phyloP scores from a whole-genome alignment of 1,140 invertebrate genomes.

The Brachionus rubens region DNA sequence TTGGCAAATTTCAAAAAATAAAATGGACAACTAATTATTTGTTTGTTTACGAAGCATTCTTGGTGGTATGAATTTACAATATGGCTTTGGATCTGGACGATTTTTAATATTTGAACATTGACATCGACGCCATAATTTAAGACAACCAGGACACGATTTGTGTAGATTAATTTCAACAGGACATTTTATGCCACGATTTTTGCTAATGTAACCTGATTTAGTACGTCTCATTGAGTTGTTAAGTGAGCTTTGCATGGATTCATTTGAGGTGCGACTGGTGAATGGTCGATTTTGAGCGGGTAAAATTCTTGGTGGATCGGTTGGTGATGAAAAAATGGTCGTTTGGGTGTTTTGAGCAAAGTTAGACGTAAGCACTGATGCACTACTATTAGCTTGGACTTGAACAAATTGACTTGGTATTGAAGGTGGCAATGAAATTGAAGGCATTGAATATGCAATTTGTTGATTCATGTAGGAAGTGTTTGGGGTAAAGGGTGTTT shows the following conservation, averaged over 20 bases:
- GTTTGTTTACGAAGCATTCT: constrained; percentile 38
- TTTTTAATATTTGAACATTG: constrained; percentile 47
- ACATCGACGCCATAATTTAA: constrained; percentile 35
- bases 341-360: not conserved
- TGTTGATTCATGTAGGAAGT: not conserved
- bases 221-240: constrained; percentile 19
- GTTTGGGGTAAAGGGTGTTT: not conserved
- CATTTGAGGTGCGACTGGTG: not conserved
- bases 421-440: not conserved
- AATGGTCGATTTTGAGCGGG: not conserved
- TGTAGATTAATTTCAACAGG: constrained; percentile 34
- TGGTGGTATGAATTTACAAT: constrained; percentile 44
- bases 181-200: not conserved
- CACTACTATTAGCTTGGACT: not conserved
- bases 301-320: not conserved
- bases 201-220: constrained; percentile 27
- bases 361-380: not conserved
- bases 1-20: not conserved
- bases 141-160: constrained; percentile 43
- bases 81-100: constrained; percentile 42
- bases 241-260: not conserved
- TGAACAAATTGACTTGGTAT: not conserved
- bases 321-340: not conserved
- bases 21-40: not conserved
- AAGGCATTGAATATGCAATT: not conserved